Percentiles rank a stretch among this genome's conserved stretches.
Conservation (phyloP, 2,888 invertebrate species). For the Brachypalpus laphriformis region DNA sequence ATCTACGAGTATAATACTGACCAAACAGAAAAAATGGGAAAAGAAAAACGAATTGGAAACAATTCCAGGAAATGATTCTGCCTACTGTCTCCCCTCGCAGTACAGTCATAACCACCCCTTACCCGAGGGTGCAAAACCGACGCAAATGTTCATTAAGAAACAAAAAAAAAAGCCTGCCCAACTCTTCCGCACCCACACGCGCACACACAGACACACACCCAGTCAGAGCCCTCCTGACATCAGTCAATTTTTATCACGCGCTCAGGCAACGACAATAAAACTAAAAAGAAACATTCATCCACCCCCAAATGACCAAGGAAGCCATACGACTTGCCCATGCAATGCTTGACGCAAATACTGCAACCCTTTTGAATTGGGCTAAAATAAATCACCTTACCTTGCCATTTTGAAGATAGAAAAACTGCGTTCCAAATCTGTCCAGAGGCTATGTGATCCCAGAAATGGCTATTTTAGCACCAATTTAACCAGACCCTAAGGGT, state of each 20-base stretch:
- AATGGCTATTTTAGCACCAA: neutral
- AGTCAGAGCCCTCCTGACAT: conserved; percentile 23
- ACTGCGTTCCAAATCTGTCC: conserved; percentile 28
- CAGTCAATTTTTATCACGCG: conserved; percentile 49
- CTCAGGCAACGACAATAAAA: conserved; percentile 10
- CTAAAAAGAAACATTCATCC: conserved; percentile 2
- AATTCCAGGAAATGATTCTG: conserved; percentile 58
- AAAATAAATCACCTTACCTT: conserved; percentile 50
- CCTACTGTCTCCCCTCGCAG: neutral
- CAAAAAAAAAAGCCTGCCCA: conserved; percentile 10
- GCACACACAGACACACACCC: conserved; percentile 1
- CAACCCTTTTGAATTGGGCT: neutral
- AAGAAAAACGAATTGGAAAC: conserved; percentile 28
- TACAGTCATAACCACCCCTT: conserved; percentile 16
- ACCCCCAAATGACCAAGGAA: conserved; percentile 9
- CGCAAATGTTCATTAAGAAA: conserved; percentile 12
- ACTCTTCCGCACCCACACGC: conserved; percentile 16
- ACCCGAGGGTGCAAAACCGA: conserved; percentile 3
- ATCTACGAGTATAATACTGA: conserved; percentile 11
- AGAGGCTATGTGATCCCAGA: neutral
- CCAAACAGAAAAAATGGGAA: conserved; percentile 3
- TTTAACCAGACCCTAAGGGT: neutral
- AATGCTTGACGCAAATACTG: conserved; percentile 11
- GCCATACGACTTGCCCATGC: conserved; percentile 29
- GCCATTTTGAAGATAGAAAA: conserved; percentile 51